These are phyloP conservation scores for Rhinoptilus africanus DNA, from an alignment of 2,113 vertebrate genomes.

Conservation along the genomic window DNA sequence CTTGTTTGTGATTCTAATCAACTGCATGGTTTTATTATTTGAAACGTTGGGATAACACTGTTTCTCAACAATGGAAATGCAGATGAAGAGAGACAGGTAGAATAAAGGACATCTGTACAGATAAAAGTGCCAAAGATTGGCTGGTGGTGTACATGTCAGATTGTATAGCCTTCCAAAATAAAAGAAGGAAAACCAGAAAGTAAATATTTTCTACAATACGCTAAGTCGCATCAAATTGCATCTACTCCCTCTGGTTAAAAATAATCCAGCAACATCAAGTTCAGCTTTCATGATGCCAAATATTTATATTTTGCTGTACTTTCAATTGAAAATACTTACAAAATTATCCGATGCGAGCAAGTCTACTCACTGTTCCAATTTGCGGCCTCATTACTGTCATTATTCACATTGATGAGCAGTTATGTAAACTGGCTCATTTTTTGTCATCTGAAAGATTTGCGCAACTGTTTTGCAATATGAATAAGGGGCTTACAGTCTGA, in stretches of 20 bases:
- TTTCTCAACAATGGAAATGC: not conserved
- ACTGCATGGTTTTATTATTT: not conserved
- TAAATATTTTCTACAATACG: not conserved
- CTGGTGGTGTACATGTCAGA: not conserved
- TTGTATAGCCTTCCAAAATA: not conserved
- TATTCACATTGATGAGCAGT: not conserved
- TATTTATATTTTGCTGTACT: constrained; percentile 10
- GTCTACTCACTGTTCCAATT: not conserved
- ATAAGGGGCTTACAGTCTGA: not conserved
- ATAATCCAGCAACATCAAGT: not conserved
- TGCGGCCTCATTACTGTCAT: not conserved
- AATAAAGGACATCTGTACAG: not conserved
- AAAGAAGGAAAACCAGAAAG: not conserved
- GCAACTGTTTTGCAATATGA: not conserved
- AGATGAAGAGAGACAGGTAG: constrained; percentile 4
- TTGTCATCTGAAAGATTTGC: not conserved
- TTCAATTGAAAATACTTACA: not conserved
- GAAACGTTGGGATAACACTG: not conserved
- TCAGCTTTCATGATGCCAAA: not conserved
- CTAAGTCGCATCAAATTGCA: not conserved
- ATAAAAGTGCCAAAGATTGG: not conserved
- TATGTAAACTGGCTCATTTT: not conserved
- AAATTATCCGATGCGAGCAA: not conserved
- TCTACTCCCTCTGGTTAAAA: not conserved
- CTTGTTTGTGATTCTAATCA: not conserved